These are phyloP conservation scores for Archaeoteleia sp. DNA, from an alignment of 2,888 invertebrate species.

Conservation along the genomic window DNA sequence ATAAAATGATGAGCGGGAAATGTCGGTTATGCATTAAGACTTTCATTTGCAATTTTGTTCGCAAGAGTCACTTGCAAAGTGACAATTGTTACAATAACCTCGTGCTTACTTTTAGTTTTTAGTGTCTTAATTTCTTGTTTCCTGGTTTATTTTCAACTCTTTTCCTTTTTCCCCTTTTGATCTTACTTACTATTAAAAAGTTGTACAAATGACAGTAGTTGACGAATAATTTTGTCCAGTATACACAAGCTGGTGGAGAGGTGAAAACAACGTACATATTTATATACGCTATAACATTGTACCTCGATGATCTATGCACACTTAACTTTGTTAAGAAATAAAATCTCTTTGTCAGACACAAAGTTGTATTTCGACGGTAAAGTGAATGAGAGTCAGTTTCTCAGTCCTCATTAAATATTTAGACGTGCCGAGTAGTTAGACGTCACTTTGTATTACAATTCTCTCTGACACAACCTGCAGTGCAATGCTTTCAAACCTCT, in stretches of 20 bases:
- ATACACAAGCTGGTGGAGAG: too few species aligned
- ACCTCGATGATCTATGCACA: not conserved
- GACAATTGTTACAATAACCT: conserved; percentile 39
- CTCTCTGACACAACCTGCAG: conserved; percentile 15
- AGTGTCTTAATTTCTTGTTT: conserved; percentile 24
- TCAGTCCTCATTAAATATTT: conserved; percentile 22
- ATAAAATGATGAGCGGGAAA: conserved; percentile 46
- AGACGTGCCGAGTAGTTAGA: conserved; percentile 18
- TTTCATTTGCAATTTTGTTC: conserved; percentile 30
- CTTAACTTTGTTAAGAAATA: not conserved
- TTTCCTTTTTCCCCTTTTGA: too few species aligned
- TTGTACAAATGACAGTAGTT: not conserved
- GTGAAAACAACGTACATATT: not conserved
- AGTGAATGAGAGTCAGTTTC: conserved; percentile 22
- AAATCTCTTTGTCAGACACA: conserved; percentile 8
- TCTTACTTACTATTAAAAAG: too few species aligned
- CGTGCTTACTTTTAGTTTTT: conserved; percentile 31
- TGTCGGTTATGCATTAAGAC: conserved; percentile 29
- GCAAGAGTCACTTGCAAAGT: conserved; percentile 40
- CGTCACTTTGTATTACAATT: conserved; percentile 25
- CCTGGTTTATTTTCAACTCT: conserved; percentile 3
- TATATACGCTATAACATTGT: not conserved
- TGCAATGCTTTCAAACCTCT: conserved; percentile 6
- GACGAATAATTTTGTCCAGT: not conserved
- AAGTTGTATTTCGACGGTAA: conserved; percentile 8